Conservation (phyloP, 1,140 invertebrate species). For the Drosophila parabipectinata region DNA sequence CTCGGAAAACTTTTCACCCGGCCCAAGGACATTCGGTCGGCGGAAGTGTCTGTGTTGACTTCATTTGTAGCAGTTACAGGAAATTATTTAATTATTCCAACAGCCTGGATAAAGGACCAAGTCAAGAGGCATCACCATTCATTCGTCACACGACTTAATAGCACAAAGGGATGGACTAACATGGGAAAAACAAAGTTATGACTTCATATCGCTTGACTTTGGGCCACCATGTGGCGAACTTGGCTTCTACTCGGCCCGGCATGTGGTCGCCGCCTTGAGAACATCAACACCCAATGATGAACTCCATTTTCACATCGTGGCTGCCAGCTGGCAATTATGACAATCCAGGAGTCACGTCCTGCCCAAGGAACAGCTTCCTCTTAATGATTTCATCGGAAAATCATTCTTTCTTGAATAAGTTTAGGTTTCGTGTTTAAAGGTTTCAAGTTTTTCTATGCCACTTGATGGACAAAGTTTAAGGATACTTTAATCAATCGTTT, state of each 20-base stretch:
- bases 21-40: conserved; percentile 25
- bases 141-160: conserved; percentile 44
- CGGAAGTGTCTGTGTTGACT: conserved; percentile 54
- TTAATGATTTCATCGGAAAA: conserved; percentile 68
- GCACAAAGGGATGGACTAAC: conserved; percentile 13
- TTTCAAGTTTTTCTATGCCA: neutral
- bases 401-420: conserved; percentile 16
- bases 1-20: conserved; percentile 47
- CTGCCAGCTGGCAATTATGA: conserved; percentile 63
- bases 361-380: conserved; percentile 47
- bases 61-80: conserved; percentile 61
- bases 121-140: conserved; percentile 20
- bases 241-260: conserved; percentile 26
- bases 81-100: conserved; percentile 69
- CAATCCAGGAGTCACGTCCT: conserved; percentile 69
- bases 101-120: conserved; percentile 30
- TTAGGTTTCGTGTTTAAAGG: conserved; percentile 31
- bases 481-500: too few relatives aligned
- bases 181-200: conserved; percentile 44
- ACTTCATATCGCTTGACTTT: conserved; percentile 46
- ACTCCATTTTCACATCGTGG: conserved; percentile 66
- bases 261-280: conserved; percentile 26
- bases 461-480: too few relatives aligned
- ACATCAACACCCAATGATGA: conserved; percentile 70
- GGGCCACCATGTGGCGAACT: conserved; percentile 37